These are phyloP conservation scores for Panopea generosa DNA, from an alignment of 2,888 invertebrate genomes.

Conservation along the genomic window DNA sequence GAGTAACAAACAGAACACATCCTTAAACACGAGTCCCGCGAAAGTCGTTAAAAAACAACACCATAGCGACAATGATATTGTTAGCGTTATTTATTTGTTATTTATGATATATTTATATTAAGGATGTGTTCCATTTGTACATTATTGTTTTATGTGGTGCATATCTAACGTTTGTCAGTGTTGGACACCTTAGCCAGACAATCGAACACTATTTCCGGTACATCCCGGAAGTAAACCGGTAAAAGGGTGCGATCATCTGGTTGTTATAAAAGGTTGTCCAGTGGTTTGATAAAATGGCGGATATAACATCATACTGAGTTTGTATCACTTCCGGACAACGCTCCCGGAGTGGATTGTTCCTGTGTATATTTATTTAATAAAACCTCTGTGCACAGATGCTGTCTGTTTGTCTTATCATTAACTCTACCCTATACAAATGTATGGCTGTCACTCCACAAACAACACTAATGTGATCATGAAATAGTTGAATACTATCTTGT, in stretches of 20 bases:
- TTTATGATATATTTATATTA: conserved; percentile 17
- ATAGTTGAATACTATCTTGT: too few species aligned
- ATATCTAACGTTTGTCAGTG: background rate
- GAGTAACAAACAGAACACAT: conserved; percentile 40
- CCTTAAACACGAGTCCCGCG: conserved; percentile 58
- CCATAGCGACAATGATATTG: conserved; percentile 1
- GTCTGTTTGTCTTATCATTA: too few species aligned
- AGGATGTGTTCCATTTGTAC: conserved; percentile 32
- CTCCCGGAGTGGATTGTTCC: conserved; percentile 74
- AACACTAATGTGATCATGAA: too few species aligned
- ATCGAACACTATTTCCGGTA: background rate
- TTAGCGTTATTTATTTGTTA: conserved; percentile 31
- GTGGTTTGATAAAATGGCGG: background rate
- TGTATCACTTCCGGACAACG: conserved; percentile 55
- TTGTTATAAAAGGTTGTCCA: too few species aligned
- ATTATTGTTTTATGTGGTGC: background rate
- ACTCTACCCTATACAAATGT: too few species aligned
- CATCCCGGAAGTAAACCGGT: too few species aligned
- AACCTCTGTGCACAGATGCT: conserved; percentile 75
- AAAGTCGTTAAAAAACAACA: conserved; percentile 20
- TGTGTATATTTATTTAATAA: conserved; percentile 70
- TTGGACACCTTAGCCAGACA: background rate
- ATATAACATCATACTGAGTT: conserved; percentile 40
- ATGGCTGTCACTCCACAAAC: too few species aligned
- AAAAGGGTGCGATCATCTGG: too few species aligned